These are phyloP conservation scores for Dasyprocta punctata DNA, from an alignment of 2,113 vertebrate species.

Conservation along the genomic window DNA sequence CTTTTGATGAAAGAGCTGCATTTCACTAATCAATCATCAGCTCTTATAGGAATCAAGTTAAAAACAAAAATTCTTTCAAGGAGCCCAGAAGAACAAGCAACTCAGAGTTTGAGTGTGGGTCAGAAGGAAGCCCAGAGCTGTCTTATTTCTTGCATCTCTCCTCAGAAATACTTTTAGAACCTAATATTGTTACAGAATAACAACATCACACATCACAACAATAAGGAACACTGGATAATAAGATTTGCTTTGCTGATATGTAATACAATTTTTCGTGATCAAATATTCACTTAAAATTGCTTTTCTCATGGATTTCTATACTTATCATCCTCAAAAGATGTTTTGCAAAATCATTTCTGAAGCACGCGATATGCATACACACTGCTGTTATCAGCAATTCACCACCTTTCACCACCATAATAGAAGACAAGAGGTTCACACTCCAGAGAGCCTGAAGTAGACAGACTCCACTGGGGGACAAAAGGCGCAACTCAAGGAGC, in stretches of 20 bases:
- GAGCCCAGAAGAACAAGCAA: not conserved
- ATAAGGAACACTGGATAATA: not conserved
- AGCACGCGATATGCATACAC: not conserved
- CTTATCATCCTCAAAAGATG: not conserved
- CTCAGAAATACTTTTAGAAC: slow-evolving; percentile 1
- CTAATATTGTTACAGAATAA: not conserved
- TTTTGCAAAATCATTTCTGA: slow-evolving; percentile 49
- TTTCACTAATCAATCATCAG: slow-evolving; percentile 1
- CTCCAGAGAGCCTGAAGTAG: not conserved
- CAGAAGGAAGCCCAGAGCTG: not conserved
- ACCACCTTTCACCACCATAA: not conserved
- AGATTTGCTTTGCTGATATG: not conserved
- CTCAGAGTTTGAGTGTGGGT: not conserved
- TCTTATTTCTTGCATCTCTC: not conserved
- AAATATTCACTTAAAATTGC: slow-evolving; percentile 18
- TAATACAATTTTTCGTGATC: not conserved
- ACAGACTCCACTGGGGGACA: not conserved
- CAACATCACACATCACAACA: not conserved
- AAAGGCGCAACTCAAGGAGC: not conserved
- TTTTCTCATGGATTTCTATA: slow-evolving; percentile 13
- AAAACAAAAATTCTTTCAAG: not conserved
- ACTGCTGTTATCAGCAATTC: not conserved
- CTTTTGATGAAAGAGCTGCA: not conserved
- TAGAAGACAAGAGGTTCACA: not conserved
- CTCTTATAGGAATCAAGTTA: not conserved